Percentiles rank a stretch among this genome's conserved stretches.
Conservation (phyloP, 2,113 vertebrate genomes). For the Eretmochelys imbricata region DNA sequence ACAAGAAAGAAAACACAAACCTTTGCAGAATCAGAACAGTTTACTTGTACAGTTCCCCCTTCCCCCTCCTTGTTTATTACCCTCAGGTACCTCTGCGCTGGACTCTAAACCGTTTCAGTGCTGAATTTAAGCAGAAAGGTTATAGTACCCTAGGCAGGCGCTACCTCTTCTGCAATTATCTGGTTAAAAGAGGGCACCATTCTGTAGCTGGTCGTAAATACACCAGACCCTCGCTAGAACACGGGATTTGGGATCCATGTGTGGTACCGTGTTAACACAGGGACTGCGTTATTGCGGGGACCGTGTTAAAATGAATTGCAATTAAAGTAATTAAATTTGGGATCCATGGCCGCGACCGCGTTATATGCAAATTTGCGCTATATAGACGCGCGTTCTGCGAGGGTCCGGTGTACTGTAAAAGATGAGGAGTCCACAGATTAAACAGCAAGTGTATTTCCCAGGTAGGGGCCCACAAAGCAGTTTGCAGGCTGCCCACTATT, state of each 20-base stretch:
- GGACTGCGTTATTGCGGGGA: no score
- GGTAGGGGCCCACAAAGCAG: background rate
- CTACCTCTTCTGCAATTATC: constrained; percentile 45
- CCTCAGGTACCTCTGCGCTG: constrained; percentile 43
- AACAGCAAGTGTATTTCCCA: constrained; percentile 28
- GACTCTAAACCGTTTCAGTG: constrained; percentile 19
- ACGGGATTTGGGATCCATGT: no score
- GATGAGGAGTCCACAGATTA: constrained; percentile 60
- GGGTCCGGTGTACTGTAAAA: background rate
- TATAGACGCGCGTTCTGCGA: no score
- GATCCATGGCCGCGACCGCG: no score
- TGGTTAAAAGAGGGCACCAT: constrained; percentile 35
- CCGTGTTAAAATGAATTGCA: no score
- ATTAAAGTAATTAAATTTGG: no score
- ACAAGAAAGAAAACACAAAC: constrained; percentile 75
- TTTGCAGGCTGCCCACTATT: background rate
- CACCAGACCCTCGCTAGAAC: no score
- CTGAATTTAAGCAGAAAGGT: constrained; percentile 45
- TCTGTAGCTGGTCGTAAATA: constrained; percentile 45
- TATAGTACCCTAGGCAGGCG: constrained; percentile 52
- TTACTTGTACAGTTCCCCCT: background rate
- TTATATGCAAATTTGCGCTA: no score
- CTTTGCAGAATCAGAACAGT: constrained; percentile 72
- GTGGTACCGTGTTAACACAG: no score
- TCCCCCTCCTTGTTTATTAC: constrained; percentile 49